Evolutionary conservation across 1,140 invertebrate genomes (phyloP).

Genomic region (Pteromalus puparum): DNA sequence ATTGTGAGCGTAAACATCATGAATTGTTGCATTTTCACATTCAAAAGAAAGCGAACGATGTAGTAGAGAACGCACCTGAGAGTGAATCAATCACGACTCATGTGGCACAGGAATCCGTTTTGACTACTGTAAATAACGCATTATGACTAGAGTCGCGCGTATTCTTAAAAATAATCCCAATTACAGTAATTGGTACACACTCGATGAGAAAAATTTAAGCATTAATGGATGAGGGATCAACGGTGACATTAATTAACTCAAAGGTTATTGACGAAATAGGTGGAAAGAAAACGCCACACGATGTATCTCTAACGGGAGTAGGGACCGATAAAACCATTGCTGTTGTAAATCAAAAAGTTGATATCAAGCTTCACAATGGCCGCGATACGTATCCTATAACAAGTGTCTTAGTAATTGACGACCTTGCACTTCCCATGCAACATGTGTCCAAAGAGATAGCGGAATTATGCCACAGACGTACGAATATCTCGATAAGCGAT

Average conservation of each 20-base stretch:
- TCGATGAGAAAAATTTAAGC: not conserved
- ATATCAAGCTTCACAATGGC: not conserved
- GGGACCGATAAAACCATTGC: not conserved
- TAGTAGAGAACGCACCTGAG: not conserved
- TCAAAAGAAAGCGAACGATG: not conserved
- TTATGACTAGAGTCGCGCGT: conserved; percentile 13
- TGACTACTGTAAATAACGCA: not conserved
- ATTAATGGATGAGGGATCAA: not conserved
- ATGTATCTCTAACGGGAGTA: not conserved
- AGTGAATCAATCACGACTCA: not conserved
- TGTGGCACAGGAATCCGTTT: not conserved
- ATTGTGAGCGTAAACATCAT: conserved; percentile 10
- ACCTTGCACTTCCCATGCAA: conserved; percentile 19
- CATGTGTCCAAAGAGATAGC: not conserved
- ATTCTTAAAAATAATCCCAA: conserved; percentile 28
- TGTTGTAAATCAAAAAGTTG: not conserved
- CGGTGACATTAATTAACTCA: not conserved
- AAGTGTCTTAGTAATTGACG: not conserved
- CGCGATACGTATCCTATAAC: not conserved
- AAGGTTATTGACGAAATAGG: not conserved
- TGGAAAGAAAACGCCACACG: not conserved
- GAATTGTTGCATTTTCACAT: not conserved
- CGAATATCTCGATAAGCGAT: not conserved
- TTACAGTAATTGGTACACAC: not conserved
- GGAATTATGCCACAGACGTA: not conserved